These are phyloP conservation scores for Rhipidura dahli DNA, from an alignment of 2,113 vertebrate genomes.

Conservation along the genomic window DNA sequence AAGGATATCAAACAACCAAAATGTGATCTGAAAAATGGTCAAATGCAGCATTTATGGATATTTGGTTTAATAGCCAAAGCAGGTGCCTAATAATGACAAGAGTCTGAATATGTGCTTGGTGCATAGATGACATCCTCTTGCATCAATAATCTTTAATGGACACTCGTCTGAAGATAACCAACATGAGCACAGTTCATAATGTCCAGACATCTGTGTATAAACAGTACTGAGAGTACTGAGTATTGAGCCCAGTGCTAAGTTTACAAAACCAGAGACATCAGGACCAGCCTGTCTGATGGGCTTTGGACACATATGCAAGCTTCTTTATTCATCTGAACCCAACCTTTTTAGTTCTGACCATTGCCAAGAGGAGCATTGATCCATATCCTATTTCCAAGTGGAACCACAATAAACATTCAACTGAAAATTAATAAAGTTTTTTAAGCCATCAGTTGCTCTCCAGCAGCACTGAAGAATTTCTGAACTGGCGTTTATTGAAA, in stretches of 20 bases:
- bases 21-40: neutral
- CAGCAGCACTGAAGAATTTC: slow-evolving; percentile 8
- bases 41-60: neutral
- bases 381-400: neutral
- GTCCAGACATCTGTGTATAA: neutral
- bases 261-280: neutral
- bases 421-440: slow-evolving; percentile 37
- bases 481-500: slow-evolving; percentile 16
- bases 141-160: neutral
- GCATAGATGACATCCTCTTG: neutral
- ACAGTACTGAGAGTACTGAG: neutral
- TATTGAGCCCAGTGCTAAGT: neutral
- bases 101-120: neutral
- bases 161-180: neutral
- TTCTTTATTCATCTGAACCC: neutral
- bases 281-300: neutral
- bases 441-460: slow-evolving; percentile 2
- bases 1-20: neutral
- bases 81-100: neutral
- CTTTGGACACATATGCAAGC: neutral
- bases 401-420: neutral
- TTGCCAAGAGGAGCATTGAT: neutral
- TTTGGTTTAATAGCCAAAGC: neutral
- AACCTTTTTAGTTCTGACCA: neutral
- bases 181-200: neutral